Evolutionary conservation across 2,113 vertebrate genomes (phyloP), one percentile per base, ranked within the genome.

Genomic region (Corvus moneduloides): DNA sequence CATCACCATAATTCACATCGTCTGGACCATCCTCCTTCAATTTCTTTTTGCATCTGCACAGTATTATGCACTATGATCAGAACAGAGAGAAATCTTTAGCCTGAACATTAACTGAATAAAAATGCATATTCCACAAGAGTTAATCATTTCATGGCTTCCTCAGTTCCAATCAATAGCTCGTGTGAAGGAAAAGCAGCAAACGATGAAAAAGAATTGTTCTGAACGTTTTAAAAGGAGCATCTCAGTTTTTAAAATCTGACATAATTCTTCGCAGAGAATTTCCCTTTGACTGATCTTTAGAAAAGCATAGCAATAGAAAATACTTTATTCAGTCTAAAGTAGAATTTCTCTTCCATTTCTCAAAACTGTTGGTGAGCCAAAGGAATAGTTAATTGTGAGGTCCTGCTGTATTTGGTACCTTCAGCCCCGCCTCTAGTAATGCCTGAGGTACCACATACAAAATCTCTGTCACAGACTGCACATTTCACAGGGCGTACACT

Each of bases 161-260:
- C 48, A 23, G 61, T 79, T 90, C 71, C 35, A 72, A 66, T 52
- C 71, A 58, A 63, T 75, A 90, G 44, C 51, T 75, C 43, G 23
- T 39, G n/a, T 48, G 74, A 92, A 85, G 61, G 48, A 82, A 93
- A 96, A 92, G 33, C 44, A 89, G 20, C 43, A 66, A 92, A 81
- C 5, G 30, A 75, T 43, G 64, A 71, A 78, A 76, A 56, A 73
- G 22, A 78, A 11, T 49, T 43, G 10, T 75, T 83, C 71, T 75
- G 68, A 84, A 43, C 4, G 7, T 54, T 90, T 89, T 81, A n/a
- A 89, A 93, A 72, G 43, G 15, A 78, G 21, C 37, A 74, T 26
- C 23, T 87, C 46, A 21, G 11, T 51, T 87, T 93, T 61, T 51
- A 7, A 55, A 88, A 79, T 39, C 52, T 88, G 58, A 51, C 15